phyloP scores from a whole-genome alignment of 2,113 vertebrate species.

The Tragelaphus strepsiceros region DNA sequence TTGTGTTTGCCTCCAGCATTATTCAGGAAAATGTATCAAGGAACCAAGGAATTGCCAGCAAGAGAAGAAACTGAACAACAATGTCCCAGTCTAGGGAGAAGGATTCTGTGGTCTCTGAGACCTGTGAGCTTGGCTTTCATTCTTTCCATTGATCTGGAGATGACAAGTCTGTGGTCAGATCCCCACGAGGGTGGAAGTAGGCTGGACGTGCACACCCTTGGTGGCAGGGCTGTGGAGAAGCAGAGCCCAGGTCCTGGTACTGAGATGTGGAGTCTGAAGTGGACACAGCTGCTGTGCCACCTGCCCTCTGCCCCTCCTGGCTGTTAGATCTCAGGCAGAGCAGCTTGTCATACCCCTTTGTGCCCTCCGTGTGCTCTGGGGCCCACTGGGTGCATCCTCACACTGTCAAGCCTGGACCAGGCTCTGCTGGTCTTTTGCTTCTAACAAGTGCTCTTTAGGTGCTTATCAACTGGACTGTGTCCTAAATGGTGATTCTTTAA shows the following conservation, averaged over 20 bases:
- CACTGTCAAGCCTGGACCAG: not conserved
- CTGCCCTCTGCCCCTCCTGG: not conserved
- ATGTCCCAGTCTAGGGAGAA: not conserved
- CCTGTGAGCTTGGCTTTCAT: not conserved
- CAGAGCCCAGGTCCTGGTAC: not conserved
- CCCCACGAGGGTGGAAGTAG: not conserved
- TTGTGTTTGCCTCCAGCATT: not conserved
- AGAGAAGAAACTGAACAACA: not conserved
- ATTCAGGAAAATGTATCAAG: not conserved
- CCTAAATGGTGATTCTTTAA: not conserved
- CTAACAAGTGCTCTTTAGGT: not conserved
- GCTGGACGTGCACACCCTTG: not conserved
- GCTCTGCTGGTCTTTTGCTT: not conserved
- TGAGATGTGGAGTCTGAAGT: not conserved
- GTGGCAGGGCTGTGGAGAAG: not conserved
- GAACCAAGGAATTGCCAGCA: not conserved
- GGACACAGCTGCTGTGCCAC: fast-evolving
- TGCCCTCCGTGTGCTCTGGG: not conserved
- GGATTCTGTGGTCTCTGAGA: not conserved
- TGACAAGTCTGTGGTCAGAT: not conserved
- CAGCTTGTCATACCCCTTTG: not conserved
- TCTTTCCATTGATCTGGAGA: not conserved
- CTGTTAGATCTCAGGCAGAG: not conserved
- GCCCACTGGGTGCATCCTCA: not conserved
- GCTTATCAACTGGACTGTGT: not conserved